A percentile compares a stretch with the other conserved stretches of the same genome.
Conservation (phyloP, 2,797 vertebrate genomes). For the Monodelphis domestica region DNA sequence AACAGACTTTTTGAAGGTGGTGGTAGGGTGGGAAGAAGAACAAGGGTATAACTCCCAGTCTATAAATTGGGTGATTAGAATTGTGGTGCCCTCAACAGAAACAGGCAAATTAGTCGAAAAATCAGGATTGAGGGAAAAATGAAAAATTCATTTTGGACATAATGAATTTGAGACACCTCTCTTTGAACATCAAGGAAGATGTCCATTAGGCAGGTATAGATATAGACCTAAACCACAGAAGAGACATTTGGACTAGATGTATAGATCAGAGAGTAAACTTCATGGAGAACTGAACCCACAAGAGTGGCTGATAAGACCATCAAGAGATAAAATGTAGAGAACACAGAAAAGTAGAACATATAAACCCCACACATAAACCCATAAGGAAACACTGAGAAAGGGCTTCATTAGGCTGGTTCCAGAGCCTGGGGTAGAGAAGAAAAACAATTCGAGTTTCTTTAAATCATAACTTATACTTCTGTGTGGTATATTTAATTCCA, state of each 20-base stretch:
- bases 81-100: not conserved
- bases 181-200: not conserved
- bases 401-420: not conserved
- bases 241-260: not conserved
- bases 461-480: constrained; percentile 25
- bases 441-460: not conserved
- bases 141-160: not conserved
- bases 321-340: not conserved
- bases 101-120: not conserved
- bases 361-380: not conserved
- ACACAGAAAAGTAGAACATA: not conserved
- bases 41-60: not conserved
- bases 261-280: not conserved
- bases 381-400: not conserved
- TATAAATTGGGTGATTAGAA: not conserved
- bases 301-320: not conserved
- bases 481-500: constrained; percentile 53
- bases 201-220: not conserved
- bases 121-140: not conserved
- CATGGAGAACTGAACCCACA: not conserved
- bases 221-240: not conserved
- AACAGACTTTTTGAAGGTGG: not conserved
- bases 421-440: not conserved
- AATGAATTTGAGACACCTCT: not conserved
- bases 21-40: not conserved